Conservation (phyloP, 2,113 vertebrate species). For the Chrysemys picta region DNA sequence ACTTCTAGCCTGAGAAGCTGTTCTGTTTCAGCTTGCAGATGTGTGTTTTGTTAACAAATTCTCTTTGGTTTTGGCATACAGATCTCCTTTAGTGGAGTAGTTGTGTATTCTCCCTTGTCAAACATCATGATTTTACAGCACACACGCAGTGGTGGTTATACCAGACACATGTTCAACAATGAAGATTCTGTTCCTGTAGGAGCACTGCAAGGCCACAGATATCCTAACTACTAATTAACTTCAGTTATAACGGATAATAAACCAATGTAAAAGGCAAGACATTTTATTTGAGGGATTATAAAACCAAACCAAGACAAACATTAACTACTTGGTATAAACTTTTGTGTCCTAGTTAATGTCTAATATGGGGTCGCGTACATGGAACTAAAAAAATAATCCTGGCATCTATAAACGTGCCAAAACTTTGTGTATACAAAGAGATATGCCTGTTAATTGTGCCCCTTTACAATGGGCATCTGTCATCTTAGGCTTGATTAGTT, state of each 20-base stretch:
- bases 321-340: constrained; percentile 1
- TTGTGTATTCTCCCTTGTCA: neutral
- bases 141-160: neutral
- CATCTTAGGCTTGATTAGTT: neutral
- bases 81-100: neutral
- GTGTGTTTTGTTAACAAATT: neutral
- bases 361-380: neutral
- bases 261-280: neutral
- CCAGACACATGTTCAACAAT: neutral
- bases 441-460: neutral
- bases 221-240: constrained; percentile 1
- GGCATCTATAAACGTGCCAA: neutral
- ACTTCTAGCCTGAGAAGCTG: neutral
- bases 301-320: constrained; percentile 2
- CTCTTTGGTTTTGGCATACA: neutral
- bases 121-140: neutral
- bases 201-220: neutral
- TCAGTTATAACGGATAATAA: constrained; percentile 16
- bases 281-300: neutral
- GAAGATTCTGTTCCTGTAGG: neutral
- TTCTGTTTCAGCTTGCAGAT: neutral
- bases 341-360: accelerated
- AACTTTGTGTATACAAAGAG: neutral
- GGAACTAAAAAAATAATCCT: neutral
- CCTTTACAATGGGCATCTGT: neutral